Percentiles rank a stretch among this genome's conserved stretches.
Evolutionary conservation across 2,797 vertebrate species (phyloP).

Genomic region (Pantherophis alleghaniensis): DNA sequence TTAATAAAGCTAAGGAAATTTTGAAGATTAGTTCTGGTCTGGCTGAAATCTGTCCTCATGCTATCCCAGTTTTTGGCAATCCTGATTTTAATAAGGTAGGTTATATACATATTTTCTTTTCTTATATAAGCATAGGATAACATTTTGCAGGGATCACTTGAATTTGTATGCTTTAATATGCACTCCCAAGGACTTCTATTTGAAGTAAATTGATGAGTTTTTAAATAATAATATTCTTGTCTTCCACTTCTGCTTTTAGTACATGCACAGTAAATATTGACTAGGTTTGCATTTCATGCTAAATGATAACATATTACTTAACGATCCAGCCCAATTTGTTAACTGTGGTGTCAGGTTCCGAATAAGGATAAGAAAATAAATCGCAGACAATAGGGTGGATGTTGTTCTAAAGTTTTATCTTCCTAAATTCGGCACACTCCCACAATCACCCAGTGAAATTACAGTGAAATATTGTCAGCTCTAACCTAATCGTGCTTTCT

Average conservation of each 20-base stretch:
- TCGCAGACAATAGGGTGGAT: too few relatives aligned
- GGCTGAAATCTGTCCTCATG: slow-evolving; percentile 65
- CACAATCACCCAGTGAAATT: too few relatives aligned
- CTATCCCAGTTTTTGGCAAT: slow-evolving; percentile 66
- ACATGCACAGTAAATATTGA: neutral
- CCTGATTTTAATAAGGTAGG: slow-evolving; percentile 68
- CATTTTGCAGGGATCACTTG: neutral
- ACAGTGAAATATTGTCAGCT: too few relatives aligned
- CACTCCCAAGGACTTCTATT: neutral
- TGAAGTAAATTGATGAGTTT: neutral
- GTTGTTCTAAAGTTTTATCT: too few relatives aligned
- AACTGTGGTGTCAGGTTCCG: neutral
- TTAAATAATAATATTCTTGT: neutral
- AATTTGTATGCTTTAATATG: neutral
- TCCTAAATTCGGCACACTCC: too few relatives aligned
- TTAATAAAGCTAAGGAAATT: slow-evolving; percentile 64
- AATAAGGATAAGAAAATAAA: too few relatives aligned
- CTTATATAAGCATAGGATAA: neutral
- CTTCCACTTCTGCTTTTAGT: neutral
- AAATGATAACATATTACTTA: neutral
- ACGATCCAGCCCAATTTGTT: neutral
- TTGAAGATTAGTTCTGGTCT: slow-evolving; percentile 58
- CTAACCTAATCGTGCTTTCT: too few relatives aligned
- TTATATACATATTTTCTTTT: neutral
- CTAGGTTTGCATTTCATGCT: neutral